phyloP scores from a whole-genome alignment of 2,888 invertebrate species.

The Azorinus chamasolen region DNA sequence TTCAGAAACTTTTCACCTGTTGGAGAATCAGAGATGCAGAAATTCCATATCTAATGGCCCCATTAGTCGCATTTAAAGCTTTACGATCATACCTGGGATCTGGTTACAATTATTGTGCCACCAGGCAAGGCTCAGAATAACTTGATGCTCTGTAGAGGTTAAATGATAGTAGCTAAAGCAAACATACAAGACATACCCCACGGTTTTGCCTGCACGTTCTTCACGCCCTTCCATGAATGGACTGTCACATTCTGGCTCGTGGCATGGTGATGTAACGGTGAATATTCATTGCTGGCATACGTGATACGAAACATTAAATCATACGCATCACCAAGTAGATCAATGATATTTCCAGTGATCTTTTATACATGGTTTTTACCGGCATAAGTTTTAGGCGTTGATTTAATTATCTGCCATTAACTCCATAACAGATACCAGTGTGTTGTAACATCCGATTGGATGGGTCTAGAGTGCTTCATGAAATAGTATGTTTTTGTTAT shows the following conservation, averaged over 20 bases:
- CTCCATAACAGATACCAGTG: neutral
- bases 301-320: neutral
- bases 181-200: no score
- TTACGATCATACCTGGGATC: no score
- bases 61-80: no score
- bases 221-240: neutral
- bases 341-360: neutral
- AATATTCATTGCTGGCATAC: neutral
- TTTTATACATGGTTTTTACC: neutral
- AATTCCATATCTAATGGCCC: no score
- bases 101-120: no score
- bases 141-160: no score
- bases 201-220: neutral
- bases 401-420: neutral
- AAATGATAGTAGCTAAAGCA: no score
- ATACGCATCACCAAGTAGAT: neutral
- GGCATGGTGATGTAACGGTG: neutral
- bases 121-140: no score
- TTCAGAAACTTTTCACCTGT: no score
- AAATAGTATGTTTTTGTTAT: neutral
- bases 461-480: neutral
- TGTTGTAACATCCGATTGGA: neutral
- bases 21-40: no score
- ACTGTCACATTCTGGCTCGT: neutral
- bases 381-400: neutral